Conservation (phyloP, 2,113 vertebrate species). For the Mesocricetus auratus region DNA sequence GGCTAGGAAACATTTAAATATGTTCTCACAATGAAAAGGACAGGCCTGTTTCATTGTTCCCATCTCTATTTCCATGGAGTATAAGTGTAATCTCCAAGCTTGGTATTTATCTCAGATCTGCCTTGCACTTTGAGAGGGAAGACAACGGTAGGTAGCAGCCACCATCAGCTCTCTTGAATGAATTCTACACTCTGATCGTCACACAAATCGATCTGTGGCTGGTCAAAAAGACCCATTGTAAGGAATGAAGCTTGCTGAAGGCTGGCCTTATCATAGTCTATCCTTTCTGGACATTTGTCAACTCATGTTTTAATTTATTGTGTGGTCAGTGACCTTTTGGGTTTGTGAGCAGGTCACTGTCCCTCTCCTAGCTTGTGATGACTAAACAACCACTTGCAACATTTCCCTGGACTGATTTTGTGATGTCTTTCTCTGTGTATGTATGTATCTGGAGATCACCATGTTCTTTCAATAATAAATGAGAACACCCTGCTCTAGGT, state of each 20-base stretch:
- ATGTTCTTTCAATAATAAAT: slow-evolving; percentile 75
- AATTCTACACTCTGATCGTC: background rate
- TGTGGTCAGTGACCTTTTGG: slow-evolving; percentile 39
- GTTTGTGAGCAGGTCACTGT: background rate
- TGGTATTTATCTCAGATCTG: background rate
- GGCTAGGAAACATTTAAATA: background rate
- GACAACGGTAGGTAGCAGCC: background rate
- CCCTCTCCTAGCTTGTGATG: background rate
- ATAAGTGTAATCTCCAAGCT: background rate
- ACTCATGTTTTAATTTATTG: slow-evolving; percentile 45
- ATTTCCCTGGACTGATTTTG: slow-evolving; percentile 28
- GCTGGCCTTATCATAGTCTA: background rate
- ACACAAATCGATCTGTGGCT: background rate
- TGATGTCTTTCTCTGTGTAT: slow-evolving; percentile 25
- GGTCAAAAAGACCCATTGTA: background rate
- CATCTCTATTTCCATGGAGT: background rate
- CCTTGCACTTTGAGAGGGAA: background rate
- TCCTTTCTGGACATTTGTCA: background rate
- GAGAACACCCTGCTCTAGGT: slow-evolving; percentile 73
- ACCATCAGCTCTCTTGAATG: background rate
- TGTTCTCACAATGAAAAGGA: background rate
- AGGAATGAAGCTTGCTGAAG: background rate
- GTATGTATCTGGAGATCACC: slow-evolving; percentile 51
- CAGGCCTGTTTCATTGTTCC: background rate
- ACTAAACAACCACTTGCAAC: slow-evolving; percentile 51